phyloP scores from a whole-genome alignment of 2,888 invertebrate genomes.

The Harpalus rufipes region DNA sequence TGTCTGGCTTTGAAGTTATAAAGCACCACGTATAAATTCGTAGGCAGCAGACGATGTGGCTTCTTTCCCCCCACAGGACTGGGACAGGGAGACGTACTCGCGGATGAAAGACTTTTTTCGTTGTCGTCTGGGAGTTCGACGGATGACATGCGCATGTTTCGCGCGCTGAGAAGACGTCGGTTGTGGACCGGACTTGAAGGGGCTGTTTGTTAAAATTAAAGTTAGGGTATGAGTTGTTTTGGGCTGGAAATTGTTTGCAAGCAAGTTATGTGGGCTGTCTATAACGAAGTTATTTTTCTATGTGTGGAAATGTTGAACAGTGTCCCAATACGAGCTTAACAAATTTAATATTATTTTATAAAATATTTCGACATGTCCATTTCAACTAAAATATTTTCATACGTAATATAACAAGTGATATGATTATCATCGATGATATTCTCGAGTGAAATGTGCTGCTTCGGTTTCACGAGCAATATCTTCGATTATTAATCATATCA shows the following conservation, averaged over 20 bases:
- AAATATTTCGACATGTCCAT: too few relatives aligned
- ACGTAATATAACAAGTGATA: too few relatives aligned
- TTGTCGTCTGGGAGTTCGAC: slow-evolving; percentile 95
- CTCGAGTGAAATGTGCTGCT: too few relatives aligned
- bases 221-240: not conserved
- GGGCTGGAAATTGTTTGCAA: not conserved
- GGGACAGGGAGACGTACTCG: slow-evolving; percentile 95
- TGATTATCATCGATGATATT: too few relatives aligned
- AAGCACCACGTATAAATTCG: slow-evolving; percentile 94
- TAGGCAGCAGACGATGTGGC: slow-evolving; percentile 90
- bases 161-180: slow-evolving; percentile 87
- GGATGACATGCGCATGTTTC: slow-evolving; percentile 94
- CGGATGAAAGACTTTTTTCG: slow-evolving; percentile 93
- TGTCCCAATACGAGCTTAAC: too few relatives aligned
- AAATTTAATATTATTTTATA: too few relatives aligned
- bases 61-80: slow-evolving; percentile 87
- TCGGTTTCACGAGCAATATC: too few relatives aligned
- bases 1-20: slow-evolving; percentile 97
- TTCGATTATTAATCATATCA: too few relatives aligned
- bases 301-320: not conserved
- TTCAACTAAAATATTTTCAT: too few relatives aligned
- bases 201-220: slow-evolving; percentile 78
- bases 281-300: not conserved
- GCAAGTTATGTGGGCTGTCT: not conserved
- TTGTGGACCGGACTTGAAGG: slow-evolving; percentile 96